These are phyloP conservation scores for Macaca mulatta DNA, from an alignment of 2,113 vertebrate species.

Conservation along the genomic window DNA sequence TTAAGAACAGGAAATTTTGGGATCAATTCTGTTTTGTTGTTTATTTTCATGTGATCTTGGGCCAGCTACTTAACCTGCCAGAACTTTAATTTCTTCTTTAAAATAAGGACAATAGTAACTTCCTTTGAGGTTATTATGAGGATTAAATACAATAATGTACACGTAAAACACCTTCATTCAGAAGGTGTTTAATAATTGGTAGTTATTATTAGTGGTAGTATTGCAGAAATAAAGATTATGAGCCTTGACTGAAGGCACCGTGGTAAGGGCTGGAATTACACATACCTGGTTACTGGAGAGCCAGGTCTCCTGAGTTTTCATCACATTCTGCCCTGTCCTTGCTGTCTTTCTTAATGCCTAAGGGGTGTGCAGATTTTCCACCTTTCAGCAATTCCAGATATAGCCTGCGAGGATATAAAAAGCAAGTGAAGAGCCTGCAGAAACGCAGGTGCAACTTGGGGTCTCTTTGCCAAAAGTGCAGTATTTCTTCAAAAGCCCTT, in stretches of 20 bases:
- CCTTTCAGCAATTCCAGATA: conserved; percentile 66
- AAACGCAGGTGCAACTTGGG: conserved; percentile 68
- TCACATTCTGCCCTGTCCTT: background rate
- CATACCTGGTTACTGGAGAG: too few relatives aligned
- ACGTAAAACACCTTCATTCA: background rate
- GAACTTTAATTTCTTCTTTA: background rate
- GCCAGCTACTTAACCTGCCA: background rate
- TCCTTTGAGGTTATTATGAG: background rate
- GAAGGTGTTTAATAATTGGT: background rate
- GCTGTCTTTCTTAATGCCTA: background rate
- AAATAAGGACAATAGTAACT: background rate
- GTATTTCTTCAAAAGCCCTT: conserved; percentile 67
- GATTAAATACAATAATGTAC: background rate
- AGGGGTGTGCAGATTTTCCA: conserved; percentile 40
- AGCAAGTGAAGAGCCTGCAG: conserved; percentile 68
- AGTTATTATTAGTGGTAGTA: background rate
- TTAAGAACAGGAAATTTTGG: background rate
- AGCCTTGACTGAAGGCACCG: background rate
- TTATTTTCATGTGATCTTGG: background rate
- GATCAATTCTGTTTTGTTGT: background rate
- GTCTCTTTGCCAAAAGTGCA: conserved; percentile 58
- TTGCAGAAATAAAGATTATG: background rate
- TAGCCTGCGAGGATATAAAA: conserved; percentile 58
- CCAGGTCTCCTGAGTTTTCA: background rate
- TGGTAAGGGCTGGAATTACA: background rate